Conservation (phyloP, 1,140 invertebrate species). For the Episyrphus balteatus region DNA sequence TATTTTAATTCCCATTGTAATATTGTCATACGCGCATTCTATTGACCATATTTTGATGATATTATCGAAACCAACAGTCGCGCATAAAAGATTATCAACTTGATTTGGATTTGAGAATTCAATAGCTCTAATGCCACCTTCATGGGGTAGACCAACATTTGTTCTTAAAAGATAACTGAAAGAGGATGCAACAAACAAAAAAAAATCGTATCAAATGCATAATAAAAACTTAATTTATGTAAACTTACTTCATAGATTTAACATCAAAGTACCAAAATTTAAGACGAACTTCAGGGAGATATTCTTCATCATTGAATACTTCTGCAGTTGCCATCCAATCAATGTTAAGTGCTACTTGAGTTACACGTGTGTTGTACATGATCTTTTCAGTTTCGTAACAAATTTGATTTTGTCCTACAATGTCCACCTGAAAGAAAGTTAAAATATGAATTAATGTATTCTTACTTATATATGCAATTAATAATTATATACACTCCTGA, state of each 20-base stretch:
- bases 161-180: slow-evolving; percentile 61
- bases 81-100: slow-evolving; percentile 40
- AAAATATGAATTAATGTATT: background rate
- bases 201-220: too few species aligned
- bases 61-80: slow-evolving; percentile 56
- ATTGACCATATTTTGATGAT: slow-evolving; percentile 65
- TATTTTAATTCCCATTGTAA: slow-evolving; percentile 40
- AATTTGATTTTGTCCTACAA: slow-evolving; percentile 60
- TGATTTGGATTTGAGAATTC: slow-evolving; percentile 48
- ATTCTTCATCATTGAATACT: slow-evolving; percentile 45
- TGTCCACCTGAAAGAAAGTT: slow-evolving; percentile 52
- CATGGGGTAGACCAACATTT: slow-evolving; percentile 60
- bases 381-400: slow-evolving; percentile 46
- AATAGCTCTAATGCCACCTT: slow-evolving; percentile 46
- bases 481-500: background rate
- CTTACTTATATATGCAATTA: background rate
- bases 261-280: slow-evolving; percentile 69
- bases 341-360: slow-evolving; percentile 51
- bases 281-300: slow-evolving; percentile 53
- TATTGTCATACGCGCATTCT: slow-evolving; percentile 41
- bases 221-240: background rate
- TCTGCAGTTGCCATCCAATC: slow-evolving; percentile 73
- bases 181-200: slow-evolving; percentile 7
- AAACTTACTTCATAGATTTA: slow-evolving; percentile 49
- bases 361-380: slow-evolving; percentile 59